phyloP scores from a whole-genome alignment of 2,797 vertebrate species.

The Danio kyathit region DNA sequence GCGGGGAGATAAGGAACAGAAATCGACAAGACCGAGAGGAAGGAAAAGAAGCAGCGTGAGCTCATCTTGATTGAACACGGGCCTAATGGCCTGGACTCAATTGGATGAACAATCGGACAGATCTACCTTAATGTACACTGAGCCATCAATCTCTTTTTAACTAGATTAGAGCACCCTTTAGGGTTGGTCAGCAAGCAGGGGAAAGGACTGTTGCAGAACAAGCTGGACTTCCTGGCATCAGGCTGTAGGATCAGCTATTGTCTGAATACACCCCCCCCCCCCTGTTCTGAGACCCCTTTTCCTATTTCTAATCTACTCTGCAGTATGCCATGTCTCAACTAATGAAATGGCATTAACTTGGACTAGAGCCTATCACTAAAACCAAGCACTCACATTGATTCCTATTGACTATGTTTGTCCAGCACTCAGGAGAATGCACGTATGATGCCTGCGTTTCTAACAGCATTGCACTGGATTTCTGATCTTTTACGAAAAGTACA shows the following conservation, averaged over 20 bases:
- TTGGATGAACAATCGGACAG: constrained; percentile 60
- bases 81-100: constrained; percentile 60
- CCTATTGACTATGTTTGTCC: constrained; percentile 40
- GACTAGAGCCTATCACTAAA: constrained; percentile 51
- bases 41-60: constrained; percentile 45
- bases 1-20: constrained; percentile 46
- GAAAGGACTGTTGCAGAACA: constrained; percentile 43
- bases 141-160: constrained; percentile 63
- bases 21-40: constrained; percentile 19
- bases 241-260: constrained; percentile 56
- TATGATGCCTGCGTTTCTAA: neutral
- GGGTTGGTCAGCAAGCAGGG: constrained; percentile 58
- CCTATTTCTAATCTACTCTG: constrained; percentile 58
- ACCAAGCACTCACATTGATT: constrained; percentile 50
- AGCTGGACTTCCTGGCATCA: constrained; percentile 59
- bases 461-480: neutral
- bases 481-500: constrained; percentile 11
- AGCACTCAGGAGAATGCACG: constrained; percentile 10
- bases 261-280: constrained; percentile 41
- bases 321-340: constrained; percentile 49
- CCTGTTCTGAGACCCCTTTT: constrained; percentile 7
- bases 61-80: constrained; percentile 59
- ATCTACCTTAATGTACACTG: constrained; percentile 65
- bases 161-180: constrained; percentile 62
- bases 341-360: constrained; percentile 65